Base-by-base conservation (phyloP, 35 echinoderm and acorn worm species). In the Strongylocentrotus purpuratus region DNA sequence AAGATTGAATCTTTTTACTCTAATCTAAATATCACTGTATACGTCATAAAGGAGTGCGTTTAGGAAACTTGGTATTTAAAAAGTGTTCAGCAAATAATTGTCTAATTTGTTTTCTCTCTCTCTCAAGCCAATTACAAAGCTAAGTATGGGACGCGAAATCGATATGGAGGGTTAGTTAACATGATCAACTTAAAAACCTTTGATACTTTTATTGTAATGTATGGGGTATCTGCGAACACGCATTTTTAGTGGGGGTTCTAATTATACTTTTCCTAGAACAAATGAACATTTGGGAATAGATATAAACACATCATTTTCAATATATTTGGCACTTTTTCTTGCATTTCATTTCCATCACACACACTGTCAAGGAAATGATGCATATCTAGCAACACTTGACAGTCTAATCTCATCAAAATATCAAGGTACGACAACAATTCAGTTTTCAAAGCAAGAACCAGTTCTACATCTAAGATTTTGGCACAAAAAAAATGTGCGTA, bases 241-340 rank as follows among this genome's bases (percentile, higher is more conserved):
- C 5, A 0, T 70, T 28, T 25, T 70, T 22, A 78, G 28, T 22
- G 8, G 18, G 65, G 22, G 65, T n/a, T 28, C 65, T n/a, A 28
- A 78, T 78, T 78, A 78, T 78, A 78, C 28, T 7, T 78, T 78
- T 25, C 22, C 5, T 78, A 0, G 5, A 28, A 78, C 28, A 7
- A 22, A 10, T 55, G 8, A 55, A 55, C 1, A 78, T 28, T 8
- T 78, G 7, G 20, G 65, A 28, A 8, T 7, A 78, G 11, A 78
- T 15, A 78, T 78, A n/a, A 78, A 78, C 65, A 78, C 65, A 78
- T 78, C 4, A 78, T 28, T 28, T 28, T 28, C 20, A n/a, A 22
- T n/a, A 78, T 78, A 78, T 78, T 78, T 78, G 65, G 65, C 65
- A 78, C 65, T 78, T 78, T 78, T 28, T 78, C 65, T 78, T 78